Evolutionary conservation across 2,888 invertebrate species (phyloP).

Genomic region (Saturnia pavonia): DNA sequence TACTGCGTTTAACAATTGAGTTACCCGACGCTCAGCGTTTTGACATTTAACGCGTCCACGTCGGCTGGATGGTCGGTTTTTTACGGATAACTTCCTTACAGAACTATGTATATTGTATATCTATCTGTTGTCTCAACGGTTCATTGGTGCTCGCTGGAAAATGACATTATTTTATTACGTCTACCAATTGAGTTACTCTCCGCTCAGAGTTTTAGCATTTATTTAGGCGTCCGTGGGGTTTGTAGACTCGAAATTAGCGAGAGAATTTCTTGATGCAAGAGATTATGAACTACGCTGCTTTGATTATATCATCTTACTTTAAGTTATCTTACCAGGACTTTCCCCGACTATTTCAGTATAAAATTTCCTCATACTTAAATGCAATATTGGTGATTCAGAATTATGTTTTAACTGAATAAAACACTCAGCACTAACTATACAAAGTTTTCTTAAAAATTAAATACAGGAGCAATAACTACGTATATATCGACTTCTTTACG

Average conservation of each 20-base stretch:
- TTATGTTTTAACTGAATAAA: no score
- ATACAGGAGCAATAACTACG: no score
- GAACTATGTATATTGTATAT: neutral
- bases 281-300: no score
- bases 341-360: no score
- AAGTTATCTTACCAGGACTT: no score
- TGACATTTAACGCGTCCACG: constrained; percentile 31
- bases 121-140: neutral
- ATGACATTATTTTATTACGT: constrained; percentile 72
- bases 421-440: no score
- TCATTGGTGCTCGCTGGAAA: constrained; percentile 69
- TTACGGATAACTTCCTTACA: neutral
- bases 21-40: constrained; percentile 54
- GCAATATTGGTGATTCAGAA: neutral
- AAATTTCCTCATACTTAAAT: no score
- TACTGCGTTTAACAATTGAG: constrained; percentile 66
- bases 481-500: no score
- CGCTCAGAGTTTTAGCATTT: constrained; percentile 49
- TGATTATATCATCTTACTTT: neutral
- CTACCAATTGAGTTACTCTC: constrained; percentile 61
- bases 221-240: constrained; percentile 37
- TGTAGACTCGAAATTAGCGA: neutral
- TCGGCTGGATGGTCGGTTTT: neutral
- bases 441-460: no score
- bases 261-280: neutral